Percentiles rank a stretch among this genome's conserved stretches.
Evolutionary conservation across 2,113 vertebrate genomes (phyloP).

Genomic region (Pachypanchax playfairii): DNA sequence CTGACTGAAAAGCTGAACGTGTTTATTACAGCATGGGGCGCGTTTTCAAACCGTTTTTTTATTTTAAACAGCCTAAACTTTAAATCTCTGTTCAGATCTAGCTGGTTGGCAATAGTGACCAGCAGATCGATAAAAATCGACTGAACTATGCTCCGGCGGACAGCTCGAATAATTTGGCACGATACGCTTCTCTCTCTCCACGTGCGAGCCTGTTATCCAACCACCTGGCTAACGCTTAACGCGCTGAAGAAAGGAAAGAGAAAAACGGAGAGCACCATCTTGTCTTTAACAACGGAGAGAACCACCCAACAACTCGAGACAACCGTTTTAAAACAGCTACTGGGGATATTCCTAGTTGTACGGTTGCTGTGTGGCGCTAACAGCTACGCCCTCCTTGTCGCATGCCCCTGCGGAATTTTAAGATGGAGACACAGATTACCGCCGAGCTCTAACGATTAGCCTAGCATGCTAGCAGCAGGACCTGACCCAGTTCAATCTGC

Average conservation of each 20-base stretch:
- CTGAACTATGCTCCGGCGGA: background rate
- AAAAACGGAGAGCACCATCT: conserved; percentile 11
- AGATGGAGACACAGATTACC: conserved; percentile 68
- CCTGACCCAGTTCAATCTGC: conserved; percentile 48
- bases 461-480: conserved; percentile 34
- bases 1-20: too few species aligned
- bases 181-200: background rate
- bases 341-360: background rate
- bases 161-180: conserved; percentile 7
- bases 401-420: conserved; percentile 74
- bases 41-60: too few species aligned
- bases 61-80: too few species aligned
- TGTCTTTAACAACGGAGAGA: conserved; percentile 5
- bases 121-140: conserved; percentile 3
- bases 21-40: too few species aligned
- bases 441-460: conserved; percentile 27
- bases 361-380: conserved; percentile 25
- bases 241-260: background rate
- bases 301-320: background rate
- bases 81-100: background rate
- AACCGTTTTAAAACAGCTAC: background rate
- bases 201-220: background rate
- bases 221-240: conserved; percentile 14
- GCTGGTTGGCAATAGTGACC: background rate
- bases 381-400: conserved; percentile 75